Evolutionary conservation across 2,888 invertebrate species (phyloP).

Genomic region (Lasioglossum pauxillum): DNA sequence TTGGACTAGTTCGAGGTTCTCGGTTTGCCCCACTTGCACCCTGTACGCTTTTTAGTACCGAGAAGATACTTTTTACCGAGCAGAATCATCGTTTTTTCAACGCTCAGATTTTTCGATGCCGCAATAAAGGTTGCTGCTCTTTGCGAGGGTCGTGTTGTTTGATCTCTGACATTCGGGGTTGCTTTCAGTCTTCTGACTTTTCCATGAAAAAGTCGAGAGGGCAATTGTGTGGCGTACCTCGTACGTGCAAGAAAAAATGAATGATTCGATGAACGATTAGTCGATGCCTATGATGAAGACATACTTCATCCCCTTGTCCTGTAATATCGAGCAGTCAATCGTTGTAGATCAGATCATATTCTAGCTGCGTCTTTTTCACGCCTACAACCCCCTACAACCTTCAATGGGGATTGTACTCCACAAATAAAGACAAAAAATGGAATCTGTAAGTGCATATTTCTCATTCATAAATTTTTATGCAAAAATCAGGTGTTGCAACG

Average conservation of each 20-base stretch:
- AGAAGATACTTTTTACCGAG: not conserved
- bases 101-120: not conserved
- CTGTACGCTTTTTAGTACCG: not conserved
- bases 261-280: too few relatives aligned
- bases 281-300: too few relatives aligned
- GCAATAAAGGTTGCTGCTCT: not conserved
- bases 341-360: too few relatives aligned
- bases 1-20: constrained; percentile 31
- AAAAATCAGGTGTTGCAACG: not conserved
- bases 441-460: too few relatives aligned
- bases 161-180: not conserved
- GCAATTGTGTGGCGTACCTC: not conserved
- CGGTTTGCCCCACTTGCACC: not conserved
- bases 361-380: too few relatives aligned
- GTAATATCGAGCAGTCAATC: too few relatives aligned
- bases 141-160: not conserved
- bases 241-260: too few relatives aligned
- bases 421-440: too few relatives aligned
- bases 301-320: too few relatives aligned
- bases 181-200: not conserved
- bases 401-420: too few relatives aligned
- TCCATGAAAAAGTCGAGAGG: not conserved
- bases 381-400: too few relatives aligned
- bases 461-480: too few relatives aligned
- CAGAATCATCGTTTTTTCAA: not conserved